Evolutionary conservation across 2,888 invertebrate genomes (phyloP), one percentile per base, ranked within the genome.

Genomic region (Morpho helenor): DNA sequence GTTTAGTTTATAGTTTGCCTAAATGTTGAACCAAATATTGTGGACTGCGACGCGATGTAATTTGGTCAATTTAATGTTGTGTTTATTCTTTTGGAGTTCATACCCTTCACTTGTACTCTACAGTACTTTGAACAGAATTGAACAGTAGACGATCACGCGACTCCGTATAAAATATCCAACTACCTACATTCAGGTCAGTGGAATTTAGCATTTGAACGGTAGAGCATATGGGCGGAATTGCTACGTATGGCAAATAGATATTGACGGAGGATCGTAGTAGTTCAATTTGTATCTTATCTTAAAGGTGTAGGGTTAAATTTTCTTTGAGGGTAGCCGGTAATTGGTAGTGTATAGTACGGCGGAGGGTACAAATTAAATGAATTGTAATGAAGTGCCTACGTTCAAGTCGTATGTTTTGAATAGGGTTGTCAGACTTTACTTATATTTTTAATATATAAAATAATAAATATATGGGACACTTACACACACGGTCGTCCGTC

Each of bases 361-460:
- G 41, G 52, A 52, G 46, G 60, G 57, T 69, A 72, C 74, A 69
- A 73, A 72, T 71, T 72, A 70, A 74, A 71, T 70, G 71, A 71
- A 70, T 69, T 63, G 67, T 66, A 71, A 70, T 68, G 67, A 71
- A 69, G 68, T 68, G 62, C 63, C 61, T 56, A 22, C 53, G 53
- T 45, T 49, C 46, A 52, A 56, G 52, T 49, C 57, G 53, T 60
- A 45, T 60, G 50, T 50, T 50, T 47, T 31, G 55, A 42, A 55
- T 31, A 50, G 50, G 57, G 53, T 57, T 60, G 57, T 47, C 39
- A 42, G 49, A 48, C 52, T 43, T 51, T 56, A 46, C 45, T 16
- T 22, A 56, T 49, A 5, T 31, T 31, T 16, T 16, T 16, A 16
- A 16, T 16, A 16, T 16, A 16, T 16, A 16, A 16, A 16, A 16